phyloP scores from a whole-genome alignment of 2,797 vertebrate species.

The Chromobotia macracanthus region DNA sequence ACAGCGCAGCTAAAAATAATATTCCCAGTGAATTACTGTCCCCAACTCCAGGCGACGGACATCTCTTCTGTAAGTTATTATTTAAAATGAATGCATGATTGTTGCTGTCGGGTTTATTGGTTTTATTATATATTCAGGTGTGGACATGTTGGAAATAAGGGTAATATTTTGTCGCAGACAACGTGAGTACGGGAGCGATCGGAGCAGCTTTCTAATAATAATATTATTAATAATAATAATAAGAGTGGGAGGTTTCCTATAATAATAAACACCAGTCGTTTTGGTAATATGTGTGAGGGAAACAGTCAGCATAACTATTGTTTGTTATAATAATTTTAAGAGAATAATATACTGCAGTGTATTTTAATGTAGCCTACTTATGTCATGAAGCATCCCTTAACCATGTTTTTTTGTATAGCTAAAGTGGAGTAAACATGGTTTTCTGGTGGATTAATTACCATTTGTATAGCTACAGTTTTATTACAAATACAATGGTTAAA shows the following conservation, averaged over 20 bases:
- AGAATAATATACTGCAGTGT: too few relatives aligned
- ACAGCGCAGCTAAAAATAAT: slow-evolving; percentile 80
- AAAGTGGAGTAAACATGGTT: neutral
- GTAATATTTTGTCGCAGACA: neutral
- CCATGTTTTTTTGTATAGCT: neutral
- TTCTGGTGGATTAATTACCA: too few relatives aligned
- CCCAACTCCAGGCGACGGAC: slow-evolving; percentile 35
- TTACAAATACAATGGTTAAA: too few relatives aligned
- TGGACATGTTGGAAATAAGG: neutral
- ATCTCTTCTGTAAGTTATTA: slow-evolving; percentile 60
- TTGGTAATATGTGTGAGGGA: neutral
- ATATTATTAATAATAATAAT: too few relatives aligned
- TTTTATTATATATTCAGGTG: neutral
- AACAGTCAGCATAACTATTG: neutral
- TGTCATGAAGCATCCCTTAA: too few relatives aligned
- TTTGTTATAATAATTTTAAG: too few relatives aligned
- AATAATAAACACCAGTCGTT: neutral
- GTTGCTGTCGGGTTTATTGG: neutral
- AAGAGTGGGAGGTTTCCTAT: slow-evolving; percentile 6
- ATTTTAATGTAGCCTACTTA: neutral
- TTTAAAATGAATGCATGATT: slow-evolving; percentile 23
- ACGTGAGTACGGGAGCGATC: neutral
- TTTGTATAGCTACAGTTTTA: too few relatives aligned
- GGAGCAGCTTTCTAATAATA: neutral
- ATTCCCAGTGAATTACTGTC: slow-evolving; percentile 50